A percentile compares a stretch with the other conserved stretches of the same genome.
phyloP scores from a whole-genome alignment of 64 coral and sea anemone genomes.

The Trachythela sp. region DNA sequence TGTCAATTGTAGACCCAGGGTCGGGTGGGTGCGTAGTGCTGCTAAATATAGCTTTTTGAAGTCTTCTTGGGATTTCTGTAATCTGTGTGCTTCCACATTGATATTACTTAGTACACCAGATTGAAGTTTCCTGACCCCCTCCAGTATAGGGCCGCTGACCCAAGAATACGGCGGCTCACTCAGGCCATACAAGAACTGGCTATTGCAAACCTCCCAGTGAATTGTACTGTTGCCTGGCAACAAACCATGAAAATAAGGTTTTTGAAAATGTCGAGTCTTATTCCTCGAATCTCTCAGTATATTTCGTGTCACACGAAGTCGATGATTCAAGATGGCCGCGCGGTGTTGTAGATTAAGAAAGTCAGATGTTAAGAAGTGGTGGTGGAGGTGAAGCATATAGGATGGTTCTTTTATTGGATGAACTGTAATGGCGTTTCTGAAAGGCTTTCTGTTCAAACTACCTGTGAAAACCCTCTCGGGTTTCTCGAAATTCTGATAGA shows the following conservation, averaged over 20 bases:
- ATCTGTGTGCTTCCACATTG: neutral
- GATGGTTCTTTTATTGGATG: conserved; percentile 6
- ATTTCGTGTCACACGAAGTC: neutral
- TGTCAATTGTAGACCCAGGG: neutral
- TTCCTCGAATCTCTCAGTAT: neutral
- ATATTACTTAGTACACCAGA: neutral
- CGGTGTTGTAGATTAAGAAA: neutral
- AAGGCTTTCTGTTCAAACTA: neutral
- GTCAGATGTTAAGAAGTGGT: neutral
- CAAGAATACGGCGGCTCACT: neutral
- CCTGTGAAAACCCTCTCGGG: neutral
- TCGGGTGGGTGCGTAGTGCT: neutral
- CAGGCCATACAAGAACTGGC: neutral
- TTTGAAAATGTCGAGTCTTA: neutral
- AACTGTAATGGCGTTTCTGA: neutral
- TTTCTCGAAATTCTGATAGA: neutral
- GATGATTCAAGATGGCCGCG: neutral
- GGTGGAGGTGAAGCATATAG: neutral
- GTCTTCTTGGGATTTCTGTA: neutral
- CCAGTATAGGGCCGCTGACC: neutral
- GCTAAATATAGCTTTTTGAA: neutral
- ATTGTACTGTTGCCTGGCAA: neutral
- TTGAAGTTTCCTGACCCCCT: neutral
- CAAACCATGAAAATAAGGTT: neutral
- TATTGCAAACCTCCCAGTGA: neutral